Evolutionary conservation across 2,797 vertebrate species (phyloP), one percentile per base, ranked within the genome.

Genomic region (Knipowitschia caucasica): DNA sequence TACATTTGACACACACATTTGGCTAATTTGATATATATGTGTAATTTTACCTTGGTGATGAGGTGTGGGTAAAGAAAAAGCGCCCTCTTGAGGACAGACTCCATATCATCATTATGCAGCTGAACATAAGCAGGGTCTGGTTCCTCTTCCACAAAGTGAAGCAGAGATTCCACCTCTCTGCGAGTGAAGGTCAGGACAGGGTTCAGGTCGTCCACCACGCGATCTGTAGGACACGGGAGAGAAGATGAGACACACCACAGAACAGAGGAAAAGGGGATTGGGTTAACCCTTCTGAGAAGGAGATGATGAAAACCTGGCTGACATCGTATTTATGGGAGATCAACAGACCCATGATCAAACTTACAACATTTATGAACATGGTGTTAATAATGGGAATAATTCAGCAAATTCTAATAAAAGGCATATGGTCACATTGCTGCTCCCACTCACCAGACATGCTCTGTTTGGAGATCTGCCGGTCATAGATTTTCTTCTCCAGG

Each of bases 401-500:
- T n/a, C n/a, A n/a, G n/a, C n/a, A n/a, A n/a, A n/a, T n/a, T n/a
- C n/a, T n/a, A n/a, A n/a, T n/a, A n/a, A n/a, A n/a, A n/a, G n/a
- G n/a, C 12, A 35, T 0, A n/a, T 4, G 12, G 7, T n/a, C 3
- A 4, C 12, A 4, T 1, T 15, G 7, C 7, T n/a, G 4, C 2
- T 35, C 15, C 7, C n/a, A 35, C 36, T 43, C 77, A 99, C 97
- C 96, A 8, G 96, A 99, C 96, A 99, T 99, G 78, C 96, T 92
- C 89, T 99, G 97, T 83, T 99, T 99, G 64, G 96, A 97, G 69
- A 99, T 95, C 82, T 99, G 97, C 61, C 97, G 89, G 74, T 99
- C 97, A 29, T 99, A 99, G 71, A 99, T 99, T 88, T 99, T 99
- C 87, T 95, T 97, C 89, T 99, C 97, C 55, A 99, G 83, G 30